Evolutionary conservation across 2,888 invertebrate species (phyloP), one percentile per base, ranked within the genome.

Genomic region (Ophioninae sp.): DNA sequence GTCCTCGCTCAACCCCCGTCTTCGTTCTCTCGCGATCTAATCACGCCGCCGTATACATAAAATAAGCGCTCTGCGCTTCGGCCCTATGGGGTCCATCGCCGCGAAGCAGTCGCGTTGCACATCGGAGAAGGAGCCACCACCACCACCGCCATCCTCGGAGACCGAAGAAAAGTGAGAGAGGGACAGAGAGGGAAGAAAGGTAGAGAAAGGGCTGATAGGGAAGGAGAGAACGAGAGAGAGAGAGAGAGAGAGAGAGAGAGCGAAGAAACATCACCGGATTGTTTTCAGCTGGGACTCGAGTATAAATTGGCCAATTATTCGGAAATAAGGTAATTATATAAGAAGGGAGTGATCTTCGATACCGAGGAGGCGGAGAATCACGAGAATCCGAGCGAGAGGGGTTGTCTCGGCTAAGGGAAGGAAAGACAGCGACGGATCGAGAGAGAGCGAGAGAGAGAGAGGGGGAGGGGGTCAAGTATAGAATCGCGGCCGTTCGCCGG

Each of bases 41-140:
- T 93, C 93, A 93, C 93, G 92, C 92, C 91, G 91, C 89, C 92
- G 92, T 92, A 93, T 92, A 92, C 91, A 92, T 92, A 92, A 93
- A 93, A 93, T 93, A 93, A 93, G 89, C 88, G 90, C 90, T 91
- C 91, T 90, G 90, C 91, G 81, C 85, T 80, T 90, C 90, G 92
- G 91, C 90, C 92, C 91, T 90, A 91, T 90, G 90, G 91, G 91
- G 90, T 89, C 79, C 79, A 73, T 78, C 77, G 80, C 73, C 80
- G 65, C 81, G 76, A 77, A 83, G 77, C 80, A 77, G 73, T 77
- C 76, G 88, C 88, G 87, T 89, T 88, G 87, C 86, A 88, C 87
- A 87, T 86, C 87, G 85, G 85, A 79, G 85, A 86, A 75, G 80
- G 86, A 84, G 79, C 85, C 86, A 85, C 85, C 81, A 17, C 50